These are phyloP conservation scores for Rhyacophila evoluta DNA, from an alignment of 2,888 invertebrate genomes.

Conservation along the genomic window DNA sequence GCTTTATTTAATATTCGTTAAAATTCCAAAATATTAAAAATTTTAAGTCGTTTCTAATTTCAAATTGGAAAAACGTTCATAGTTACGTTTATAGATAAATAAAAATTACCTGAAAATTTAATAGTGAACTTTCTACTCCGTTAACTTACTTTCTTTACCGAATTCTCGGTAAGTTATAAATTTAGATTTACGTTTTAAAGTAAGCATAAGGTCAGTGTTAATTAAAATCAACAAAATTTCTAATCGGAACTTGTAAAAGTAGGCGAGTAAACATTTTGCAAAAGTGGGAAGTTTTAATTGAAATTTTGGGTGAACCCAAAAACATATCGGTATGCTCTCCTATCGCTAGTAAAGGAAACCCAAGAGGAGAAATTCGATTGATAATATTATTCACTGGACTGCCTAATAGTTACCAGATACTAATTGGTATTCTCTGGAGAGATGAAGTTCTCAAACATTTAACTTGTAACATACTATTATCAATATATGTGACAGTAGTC, in stretches of 20 bases:
- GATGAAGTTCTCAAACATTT: neutral
- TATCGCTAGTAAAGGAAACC: neutral
- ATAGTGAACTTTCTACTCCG: no score
- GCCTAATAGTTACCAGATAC: constrained; percentile 4
- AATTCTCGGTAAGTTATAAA: neutral
- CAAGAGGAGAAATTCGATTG: neutral
- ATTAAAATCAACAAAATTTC: constrained; percentile 13
- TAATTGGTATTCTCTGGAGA: constrained; percentile 1
- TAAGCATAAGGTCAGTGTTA: neutral
- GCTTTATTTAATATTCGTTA: no score
- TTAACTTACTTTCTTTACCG: no score
- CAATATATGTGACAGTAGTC: no score
- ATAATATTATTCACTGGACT: neutral
- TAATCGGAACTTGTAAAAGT: neutral
- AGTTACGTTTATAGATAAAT: no score
- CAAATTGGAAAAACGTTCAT: no score
- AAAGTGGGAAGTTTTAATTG: constrained; percentile 12
- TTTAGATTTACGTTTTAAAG: neutral
- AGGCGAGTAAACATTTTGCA: neutral
- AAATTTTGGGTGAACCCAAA: constrained; percentile 1
- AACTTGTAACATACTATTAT: no score
- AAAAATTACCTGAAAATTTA: no score
- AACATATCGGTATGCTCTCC: neutral
- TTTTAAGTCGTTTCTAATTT: no score
- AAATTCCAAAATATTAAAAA: no score